These are phyloP conservation scores for Polyergus mexicanus DNA, from an alignment of 1,140 invertebrate species.

Conservation along the genomic window DNA sequence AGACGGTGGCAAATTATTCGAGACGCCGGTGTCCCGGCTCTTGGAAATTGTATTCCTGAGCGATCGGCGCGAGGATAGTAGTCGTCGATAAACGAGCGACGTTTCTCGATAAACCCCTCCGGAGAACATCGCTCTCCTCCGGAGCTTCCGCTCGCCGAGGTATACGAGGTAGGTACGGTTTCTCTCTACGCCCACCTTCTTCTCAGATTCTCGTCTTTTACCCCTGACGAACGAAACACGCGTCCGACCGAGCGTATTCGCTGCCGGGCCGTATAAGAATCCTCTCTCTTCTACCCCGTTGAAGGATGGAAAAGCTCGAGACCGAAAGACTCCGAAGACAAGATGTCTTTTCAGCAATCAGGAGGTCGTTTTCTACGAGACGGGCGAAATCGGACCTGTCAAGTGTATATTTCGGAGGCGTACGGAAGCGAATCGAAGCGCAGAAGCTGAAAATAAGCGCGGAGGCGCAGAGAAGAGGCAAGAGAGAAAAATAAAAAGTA, in stretches of 20 bases:
- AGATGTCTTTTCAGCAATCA: constrained; percentile 74
- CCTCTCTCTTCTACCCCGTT: constrained; percentile 15
- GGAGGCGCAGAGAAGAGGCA: constrained; percentile 16
- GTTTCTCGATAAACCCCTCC: constrained; percentile 68
- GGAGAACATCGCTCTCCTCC: constrained; percentile 66
- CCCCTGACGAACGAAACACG: constrained; percentile 34
- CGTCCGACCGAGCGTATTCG: constrained; percentile 52
- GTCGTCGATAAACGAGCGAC: constrained; percentile 39
- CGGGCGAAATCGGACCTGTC: constrained; percentile 74
- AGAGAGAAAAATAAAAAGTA: background rate
- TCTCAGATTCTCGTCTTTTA: constrained; percentile 36
- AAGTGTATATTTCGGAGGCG: constrained; percentile 57
- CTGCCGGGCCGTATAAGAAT: constrained; percentile 50
- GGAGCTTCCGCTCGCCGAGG: constrained; percentile 66
- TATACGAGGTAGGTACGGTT: constrained; percentile 71
- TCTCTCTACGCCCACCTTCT: constrained; percentile 67
- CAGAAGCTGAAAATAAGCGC: constrained; percentile 65
- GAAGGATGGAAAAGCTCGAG: constrained; percentile 37
- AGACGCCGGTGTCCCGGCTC: constrained; percentile 44
- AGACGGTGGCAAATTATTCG: constrained; percentile 44
- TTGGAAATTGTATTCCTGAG: constrained; percentile 58
- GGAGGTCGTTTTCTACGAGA: constrained; percentile 75
- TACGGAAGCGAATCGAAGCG: constrained; percentile 39
- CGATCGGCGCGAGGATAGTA: constrained; percentile 53
- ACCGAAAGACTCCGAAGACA: constrained; percentile 51